phyloP scores from a whole-genome alignment of 2,113 vertebrate genomes.

The Ondatra zibethicus region DNA sequence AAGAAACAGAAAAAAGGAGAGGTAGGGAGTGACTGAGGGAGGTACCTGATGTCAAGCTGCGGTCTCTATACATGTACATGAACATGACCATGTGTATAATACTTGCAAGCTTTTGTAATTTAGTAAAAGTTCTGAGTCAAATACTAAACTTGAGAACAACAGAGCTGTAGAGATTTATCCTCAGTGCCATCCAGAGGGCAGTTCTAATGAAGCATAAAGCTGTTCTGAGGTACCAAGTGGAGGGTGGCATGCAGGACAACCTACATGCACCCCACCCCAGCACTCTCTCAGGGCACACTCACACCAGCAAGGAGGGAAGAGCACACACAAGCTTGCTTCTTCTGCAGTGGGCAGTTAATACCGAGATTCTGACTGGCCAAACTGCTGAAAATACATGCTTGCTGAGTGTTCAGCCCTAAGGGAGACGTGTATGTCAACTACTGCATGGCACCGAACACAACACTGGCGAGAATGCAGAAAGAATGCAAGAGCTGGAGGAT shows the following conservation, averaged over 20 bases:
- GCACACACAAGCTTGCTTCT: not conserved
- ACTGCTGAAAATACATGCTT: rapidly evolving
- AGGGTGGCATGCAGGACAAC: rapidly evolving
- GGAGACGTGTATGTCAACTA: not conserved
- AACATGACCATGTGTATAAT: not conserved
- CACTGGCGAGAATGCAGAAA: not conserved
- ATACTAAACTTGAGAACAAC: constrained; percentile 19
- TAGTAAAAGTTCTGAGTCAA: not conserved
- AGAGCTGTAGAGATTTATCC: not conserved
- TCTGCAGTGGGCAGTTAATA: not conserved
- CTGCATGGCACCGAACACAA: no score
- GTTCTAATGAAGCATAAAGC: not conserved
- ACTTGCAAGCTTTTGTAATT: constrained; percentile 13
- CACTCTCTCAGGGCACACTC: not conserved
- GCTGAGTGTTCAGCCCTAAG: no score
- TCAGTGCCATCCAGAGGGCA: not conserved
- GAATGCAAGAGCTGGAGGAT: no score
- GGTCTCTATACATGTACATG: not conserved
- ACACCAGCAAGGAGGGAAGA: not conserved
- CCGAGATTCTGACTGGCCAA: not conserved
- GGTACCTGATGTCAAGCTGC: not conserved
- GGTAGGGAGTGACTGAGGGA: not conserved
- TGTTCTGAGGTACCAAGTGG: not conserved
- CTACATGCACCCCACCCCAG: not conserved
- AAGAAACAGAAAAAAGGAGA: not conserved